Evolutionary conservation across 37 sponge, comb jelly and placozoan species (phyloP).

Genomic region (Crambe crambe): DNA sequence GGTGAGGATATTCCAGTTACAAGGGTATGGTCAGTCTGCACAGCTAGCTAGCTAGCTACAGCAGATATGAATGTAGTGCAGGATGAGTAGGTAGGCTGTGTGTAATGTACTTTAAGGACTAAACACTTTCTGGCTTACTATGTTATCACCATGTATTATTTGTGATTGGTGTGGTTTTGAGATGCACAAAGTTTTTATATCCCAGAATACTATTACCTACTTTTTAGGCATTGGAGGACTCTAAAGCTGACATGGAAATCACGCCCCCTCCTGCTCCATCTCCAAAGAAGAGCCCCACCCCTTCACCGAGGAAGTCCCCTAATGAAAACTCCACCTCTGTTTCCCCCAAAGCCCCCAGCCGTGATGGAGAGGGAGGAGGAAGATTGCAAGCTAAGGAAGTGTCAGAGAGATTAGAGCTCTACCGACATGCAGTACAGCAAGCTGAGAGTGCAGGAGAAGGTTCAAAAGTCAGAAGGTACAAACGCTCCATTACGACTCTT

Average conservation of each 20-base stretch:
- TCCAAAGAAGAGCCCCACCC: background rate
- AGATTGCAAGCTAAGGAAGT: conserved; percentile 9
- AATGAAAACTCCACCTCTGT: background rate
- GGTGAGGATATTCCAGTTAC: no score
- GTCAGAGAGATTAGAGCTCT: conserved; percentile 47
- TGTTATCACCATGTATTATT: no score
- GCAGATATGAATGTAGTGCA: no score
- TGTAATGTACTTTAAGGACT: no score
- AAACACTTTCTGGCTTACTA: no score
- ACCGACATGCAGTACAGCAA: conserved; percentile 45
- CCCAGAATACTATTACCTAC: background rate
- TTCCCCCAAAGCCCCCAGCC: background rate
- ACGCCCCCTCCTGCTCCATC: background rate
- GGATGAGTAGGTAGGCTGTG: no score
- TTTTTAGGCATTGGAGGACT: background rate
- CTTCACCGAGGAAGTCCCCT: background rate
- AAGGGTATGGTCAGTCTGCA: no score
- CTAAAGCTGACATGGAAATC: background rate
- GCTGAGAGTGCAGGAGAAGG: conserved; percentile 56
- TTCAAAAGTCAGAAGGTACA: conserved; percentile 73
- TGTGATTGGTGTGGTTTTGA: no score
- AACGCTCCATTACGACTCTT: conserved; percentile 13
- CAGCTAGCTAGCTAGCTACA: no score
- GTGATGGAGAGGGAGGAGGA: background rate
- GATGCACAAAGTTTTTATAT: no score